Evolutionary conservation across 2,113 vertebrate genomes (phyloP).

Genomic region (Anser brachyrhynchus): DNA sequence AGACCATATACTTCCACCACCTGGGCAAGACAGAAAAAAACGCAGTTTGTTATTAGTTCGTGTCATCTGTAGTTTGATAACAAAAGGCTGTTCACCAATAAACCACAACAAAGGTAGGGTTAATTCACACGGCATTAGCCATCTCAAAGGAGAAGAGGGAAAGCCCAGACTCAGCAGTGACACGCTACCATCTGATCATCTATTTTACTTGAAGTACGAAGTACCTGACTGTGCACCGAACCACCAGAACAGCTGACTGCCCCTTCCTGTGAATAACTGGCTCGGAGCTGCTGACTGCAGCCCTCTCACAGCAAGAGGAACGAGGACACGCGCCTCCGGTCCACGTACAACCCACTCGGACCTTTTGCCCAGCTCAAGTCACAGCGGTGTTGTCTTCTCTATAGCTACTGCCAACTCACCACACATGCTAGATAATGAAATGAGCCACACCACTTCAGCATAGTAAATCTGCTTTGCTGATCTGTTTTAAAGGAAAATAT

Average conservation of each 20-base stretch:
- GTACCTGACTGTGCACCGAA: background rate
- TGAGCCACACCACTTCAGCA: background rate
- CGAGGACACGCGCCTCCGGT: fast-evolving
- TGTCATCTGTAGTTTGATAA: background rate
- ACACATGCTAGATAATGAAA: background rate
- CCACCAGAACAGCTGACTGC: background rate
- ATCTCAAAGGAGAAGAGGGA: background rate
- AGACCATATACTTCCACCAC: constrained; percentile 98
- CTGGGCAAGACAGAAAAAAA: constrained; percentile 72
- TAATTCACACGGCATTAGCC: background rate
- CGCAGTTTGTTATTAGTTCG: background rate
- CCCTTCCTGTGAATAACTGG: background rate
- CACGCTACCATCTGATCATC: no score
- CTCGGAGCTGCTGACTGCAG: background rate
- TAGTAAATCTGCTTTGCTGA: background rate
- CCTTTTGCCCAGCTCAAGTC: background rate
- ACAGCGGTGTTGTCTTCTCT: background rate
- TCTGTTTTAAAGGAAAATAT: background rate
- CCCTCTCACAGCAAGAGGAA: background rate
- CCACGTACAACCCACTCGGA: background rate
- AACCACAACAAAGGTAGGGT: background rate
- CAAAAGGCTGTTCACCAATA: background rate
- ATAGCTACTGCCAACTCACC: background rate
- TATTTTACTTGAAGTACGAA: background rate
- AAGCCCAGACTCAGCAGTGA: background rate